Conservation (phyloP, 2,888 invertebrate species). For the Chydorus sphaericus region DNA sequence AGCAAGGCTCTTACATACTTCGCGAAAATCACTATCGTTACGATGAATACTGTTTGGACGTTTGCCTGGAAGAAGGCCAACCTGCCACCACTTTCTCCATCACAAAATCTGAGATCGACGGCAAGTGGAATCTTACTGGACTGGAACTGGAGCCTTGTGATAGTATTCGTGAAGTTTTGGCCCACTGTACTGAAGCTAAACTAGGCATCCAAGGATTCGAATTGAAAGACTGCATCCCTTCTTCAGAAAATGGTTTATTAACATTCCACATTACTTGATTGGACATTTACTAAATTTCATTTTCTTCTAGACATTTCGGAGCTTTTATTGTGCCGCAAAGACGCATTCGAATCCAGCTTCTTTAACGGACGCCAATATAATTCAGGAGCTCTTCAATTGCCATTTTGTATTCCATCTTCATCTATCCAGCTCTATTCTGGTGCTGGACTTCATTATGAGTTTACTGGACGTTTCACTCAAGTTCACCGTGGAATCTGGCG, state of each 20-base stretch:
- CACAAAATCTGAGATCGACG: background rate
- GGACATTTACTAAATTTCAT: background rate
- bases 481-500: conserved; percentile 55
- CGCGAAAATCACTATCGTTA: conserved; percentile 68
- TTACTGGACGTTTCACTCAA: conserved; percentile 21
- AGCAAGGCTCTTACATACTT: conserved; percentile 63
- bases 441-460: conserved; percentile 27
- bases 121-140: background rate
- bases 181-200: background rate
- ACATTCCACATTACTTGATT: background rate
- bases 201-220: conserved; percentile 28
- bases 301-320: conserved; percentile 47
- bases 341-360: conserved; percentile 22
- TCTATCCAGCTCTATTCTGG: conserved; percentile 54
- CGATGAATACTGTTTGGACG: conserved; percentile 65
- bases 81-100: background rate
- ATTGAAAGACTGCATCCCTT: conserved; percentile 61
- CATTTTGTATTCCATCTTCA: conserved; percentile 44
- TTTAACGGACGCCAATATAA: background rate
- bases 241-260: conserved; percentile 64
- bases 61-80: conserved; percentile 57
- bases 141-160: background rate
- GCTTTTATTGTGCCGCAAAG: conserved; percentile 46
- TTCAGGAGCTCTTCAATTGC: background rate
- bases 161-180: conserved; percentile 2